Conservation (phyloP, 2,113 vertebrate species). For the Halichoeres trimaculatus region DNA sequence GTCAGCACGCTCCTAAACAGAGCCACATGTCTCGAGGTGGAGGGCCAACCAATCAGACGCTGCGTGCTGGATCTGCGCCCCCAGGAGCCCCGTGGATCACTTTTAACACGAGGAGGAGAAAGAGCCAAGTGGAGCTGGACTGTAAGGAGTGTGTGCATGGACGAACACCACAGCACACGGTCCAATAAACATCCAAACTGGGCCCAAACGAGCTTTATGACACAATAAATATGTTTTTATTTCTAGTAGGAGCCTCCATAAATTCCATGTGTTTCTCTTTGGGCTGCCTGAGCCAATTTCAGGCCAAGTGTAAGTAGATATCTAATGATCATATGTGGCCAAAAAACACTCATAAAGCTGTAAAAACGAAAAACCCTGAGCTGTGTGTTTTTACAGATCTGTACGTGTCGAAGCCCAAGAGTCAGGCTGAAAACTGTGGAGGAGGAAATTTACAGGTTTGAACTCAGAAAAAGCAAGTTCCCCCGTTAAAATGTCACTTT, state of each 20-base stretch:
- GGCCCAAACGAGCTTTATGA: constrained; percentile 9
- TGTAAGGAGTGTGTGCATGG: neutral
- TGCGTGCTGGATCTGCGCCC: constrained; percentile 20
- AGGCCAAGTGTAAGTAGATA: constrained; percentile 16
- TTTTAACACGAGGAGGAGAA: constrained; percentile 41
- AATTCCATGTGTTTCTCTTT: constrained; percentile 29
- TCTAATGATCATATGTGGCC: neutral
- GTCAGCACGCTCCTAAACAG: constrained; percentile 68
- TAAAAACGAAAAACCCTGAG: constrained; percentile 11
- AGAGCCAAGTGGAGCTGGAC: constrained; percentile 7
- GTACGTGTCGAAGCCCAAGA: neutral
- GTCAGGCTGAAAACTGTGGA: neutral
- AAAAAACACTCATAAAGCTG: neutral
- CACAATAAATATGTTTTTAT: constrained; percentile 35
- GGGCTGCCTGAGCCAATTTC: constrained; percentile 5
- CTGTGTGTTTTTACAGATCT: neutral
- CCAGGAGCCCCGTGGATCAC: constrained; percentile 55
- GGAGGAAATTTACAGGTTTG: constrained; percentile 4
- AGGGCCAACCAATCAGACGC: constrained; percentile 51
- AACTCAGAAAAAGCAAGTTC: neutral
- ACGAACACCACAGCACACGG: neutral
- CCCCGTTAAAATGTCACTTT: neutral
- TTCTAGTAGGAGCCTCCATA: constrained; percentile 8
- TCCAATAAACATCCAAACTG: constrained; percentile 34
- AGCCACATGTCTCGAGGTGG: constrained; percentile 69